Conservation (phyloP, 1,140 invertebrate genomes). For the Stratiolaelaps scimitus region DNA sequence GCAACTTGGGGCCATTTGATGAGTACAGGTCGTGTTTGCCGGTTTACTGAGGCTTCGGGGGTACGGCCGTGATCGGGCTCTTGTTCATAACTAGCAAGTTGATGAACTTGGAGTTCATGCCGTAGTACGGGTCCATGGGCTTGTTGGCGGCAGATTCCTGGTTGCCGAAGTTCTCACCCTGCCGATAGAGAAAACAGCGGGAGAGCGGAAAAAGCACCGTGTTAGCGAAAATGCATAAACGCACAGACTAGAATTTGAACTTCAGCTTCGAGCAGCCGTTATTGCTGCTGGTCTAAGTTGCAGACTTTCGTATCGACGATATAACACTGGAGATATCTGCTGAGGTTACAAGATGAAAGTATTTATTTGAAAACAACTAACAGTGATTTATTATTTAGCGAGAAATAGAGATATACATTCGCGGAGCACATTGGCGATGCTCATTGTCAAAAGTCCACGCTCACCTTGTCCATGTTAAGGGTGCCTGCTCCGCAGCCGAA, state of each 20-base stretch:
- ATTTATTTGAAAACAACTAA: too few relatives aligned
- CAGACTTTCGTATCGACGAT: too few relatives aligned
- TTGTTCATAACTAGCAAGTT: conserved; percentile 3
- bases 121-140: conserved; percentile 25
- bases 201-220: too few relatives aligned
- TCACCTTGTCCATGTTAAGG: conserved; percentile 76
- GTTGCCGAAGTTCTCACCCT: conserved; percentile 23
- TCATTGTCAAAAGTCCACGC: background rate
- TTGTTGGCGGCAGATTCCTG: conserved; percentile 23
- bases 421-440: background rate
- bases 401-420: background rate
- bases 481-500: conserved; percentile 93
- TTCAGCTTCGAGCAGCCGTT: too few relatives aligned
- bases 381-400: background rate
- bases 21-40: background rate
- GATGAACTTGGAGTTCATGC: conserved; percentile 21
- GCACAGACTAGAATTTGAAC: too few relatives aligned
- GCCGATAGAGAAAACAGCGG: too few relatives aligned
- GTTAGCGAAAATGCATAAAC: too few relatives aligned
- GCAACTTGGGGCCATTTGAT: background rate
- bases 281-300: too few relatives aligned
- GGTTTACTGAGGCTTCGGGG: conserved; percentile 2
- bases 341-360: too few relatives aligned
- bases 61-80: background rate
- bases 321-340: too few relatives aligned